A percentile compares a stretch with the other conserved stretches of the same genome.
Evolutionary conservation across 23 tunicate genomes (phyloP).

Genomic region (Phallusia fumigata): DNA sequence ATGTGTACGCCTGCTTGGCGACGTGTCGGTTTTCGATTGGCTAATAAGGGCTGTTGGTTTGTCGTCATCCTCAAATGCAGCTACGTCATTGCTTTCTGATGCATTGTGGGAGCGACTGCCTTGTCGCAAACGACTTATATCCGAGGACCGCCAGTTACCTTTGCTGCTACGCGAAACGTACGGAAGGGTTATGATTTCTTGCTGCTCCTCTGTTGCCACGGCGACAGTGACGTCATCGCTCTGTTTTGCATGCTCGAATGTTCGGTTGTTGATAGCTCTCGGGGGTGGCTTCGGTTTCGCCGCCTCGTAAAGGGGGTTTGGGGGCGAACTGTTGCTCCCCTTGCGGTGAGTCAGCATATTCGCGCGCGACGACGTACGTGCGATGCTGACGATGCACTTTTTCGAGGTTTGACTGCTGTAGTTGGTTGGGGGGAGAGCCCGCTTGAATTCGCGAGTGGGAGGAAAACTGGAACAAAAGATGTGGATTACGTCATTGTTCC

Average conservation of each 20-base stretch:
- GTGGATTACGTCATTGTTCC: no score
- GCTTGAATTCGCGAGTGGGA: background rate
- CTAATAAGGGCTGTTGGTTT: background rate
- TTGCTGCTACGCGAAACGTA: constrained; percentile 37
- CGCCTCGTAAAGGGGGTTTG: constrained; percentile 53
- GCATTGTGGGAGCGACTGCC: constrained; percentile 3
- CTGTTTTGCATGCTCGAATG: background rate
- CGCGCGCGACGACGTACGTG: constrained; percentile 26
- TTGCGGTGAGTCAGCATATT: constrained; percentile 14
- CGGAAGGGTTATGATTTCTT: constrained; percentile 31
- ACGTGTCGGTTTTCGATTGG: constrained; percentile 23
- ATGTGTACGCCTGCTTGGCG: constrained; percentile 38
- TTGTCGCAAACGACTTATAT: background rate
- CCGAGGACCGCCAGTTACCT: background rate
- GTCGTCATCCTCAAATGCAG: background rate
- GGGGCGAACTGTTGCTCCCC: constrained; percentile 26
- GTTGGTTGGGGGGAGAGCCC: constrained; percentile 10
- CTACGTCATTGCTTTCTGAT: constrained; percentile 16
- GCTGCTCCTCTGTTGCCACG: constrained; percentile 9
- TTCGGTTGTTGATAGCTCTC: background rate
- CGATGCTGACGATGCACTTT: constrained; percentile 17
- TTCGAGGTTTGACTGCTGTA: background rate
- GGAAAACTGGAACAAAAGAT: background rate
- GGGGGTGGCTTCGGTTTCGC: constrained; percentile 69
- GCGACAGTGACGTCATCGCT: background rate